phyloP scores from a whole-genome alignment of 2,888 invertebrate genomes.

The Xylota segnis region DNA sequence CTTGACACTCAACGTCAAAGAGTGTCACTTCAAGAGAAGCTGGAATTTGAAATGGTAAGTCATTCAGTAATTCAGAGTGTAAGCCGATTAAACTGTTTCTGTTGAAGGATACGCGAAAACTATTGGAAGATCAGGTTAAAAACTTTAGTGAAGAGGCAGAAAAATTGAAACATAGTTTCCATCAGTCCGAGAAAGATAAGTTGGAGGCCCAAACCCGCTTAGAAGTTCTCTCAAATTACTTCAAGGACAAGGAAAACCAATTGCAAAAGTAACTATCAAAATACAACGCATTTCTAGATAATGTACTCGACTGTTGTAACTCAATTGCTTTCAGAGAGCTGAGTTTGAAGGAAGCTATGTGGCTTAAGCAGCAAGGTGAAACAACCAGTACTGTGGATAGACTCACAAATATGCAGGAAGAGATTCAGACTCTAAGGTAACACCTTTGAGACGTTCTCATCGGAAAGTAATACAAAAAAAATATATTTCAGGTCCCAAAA shows the following conservation, averaged over 20 bases:
- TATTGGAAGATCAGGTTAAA: slow-evolving; percentile 84
- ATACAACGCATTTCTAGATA: no score
- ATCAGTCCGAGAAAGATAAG: slow-evolving; percentile 89
- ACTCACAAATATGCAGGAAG: slow-evolving; percentile 91
- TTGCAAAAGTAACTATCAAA: slow-evolving; percentile 90
- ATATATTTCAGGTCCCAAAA: slow-evolving; percentile 85
- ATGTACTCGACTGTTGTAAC: not conserved
- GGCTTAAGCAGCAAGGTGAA: slow-evolving; percentile 92
- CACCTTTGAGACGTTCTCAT: slow-evolving; percentile 73
- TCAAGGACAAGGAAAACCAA: slow-evolving; percentile 95
- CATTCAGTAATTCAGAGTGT: not conserved
- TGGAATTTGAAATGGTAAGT: slow-evolving; percentile 84
- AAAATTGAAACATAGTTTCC: slow-evolving; percentile 86
- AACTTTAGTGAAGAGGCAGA: slow-evolving; percentile 85
- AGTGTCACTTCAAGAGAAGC: slow-evolving; percentile 84
- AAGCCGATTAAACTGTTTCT: not conserved
- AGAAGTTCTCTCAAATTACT: slow-evolving; percentile 94
- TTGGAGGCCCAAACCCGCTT: slow-evolving; percentile 92
- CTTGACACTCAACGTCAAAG: slow-evolving; percentile 86
- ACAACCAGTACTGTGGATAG: slow-evolving; percentile 92
- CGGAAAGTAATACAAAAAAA: not conserved
- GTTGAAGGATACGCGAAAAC: slow-evolving; percentile 83
- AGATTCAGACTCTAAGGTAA: slow-evolving; percentile 92
- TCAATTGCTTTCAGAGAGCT: slow-evolving; percentile 87
- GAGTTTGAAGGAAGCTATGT: slow-evolving; percentile 90